A percentile compares a stretch with the other conserved stretches of the same genome.
Conservation (phyloP, 2,797 vertebrate species). For the Furcifer pardalis region DNA sequence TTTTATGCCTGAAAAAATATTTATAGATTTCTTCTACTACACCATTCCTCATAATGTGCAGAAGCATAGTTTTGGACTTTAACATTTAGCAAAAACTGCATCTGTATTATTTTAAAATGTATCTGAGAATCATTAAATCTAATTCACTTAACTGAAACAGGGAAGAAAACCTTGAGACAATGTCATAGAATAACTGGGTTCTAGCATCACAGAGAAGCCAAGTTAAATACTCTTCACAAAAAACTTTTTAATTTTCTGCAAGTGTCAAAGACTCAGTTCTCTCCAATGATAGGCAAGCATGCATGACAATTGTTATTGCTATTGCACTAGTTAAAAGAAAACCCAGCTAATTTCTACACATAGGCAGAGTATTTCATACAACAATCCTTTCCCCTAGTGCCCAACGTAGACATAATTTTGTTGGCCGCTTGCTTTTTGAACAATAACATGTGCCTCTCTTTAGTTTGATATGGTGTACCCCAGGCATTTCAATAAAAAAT, state of each 20-base stretch:
- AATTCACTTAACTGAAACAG: neutral
- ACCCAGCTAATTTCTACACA: neutral
- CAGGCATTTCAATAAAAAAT: too few relatives aligned
- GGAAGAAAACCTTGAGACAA: neutral
- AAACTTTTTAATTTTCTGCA: neutral
- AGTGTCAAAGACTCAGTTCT: neutral
- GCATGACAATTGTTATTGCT: too few relatives aligned
- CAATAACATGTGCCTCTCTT: too few relatives aligned
- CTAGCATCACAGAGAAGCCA: neutral
- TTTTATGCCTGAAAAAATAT: neutral
- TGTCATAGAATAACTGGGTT: neutral
- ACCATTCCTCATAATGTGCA: neutral
- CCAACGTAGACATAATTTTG: neutral
- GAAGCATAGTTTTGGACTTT: neutral
- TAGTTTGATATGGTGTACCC: neutral
- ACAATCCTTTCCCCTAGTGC: neutral
- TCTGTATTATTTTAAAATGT: neutral
- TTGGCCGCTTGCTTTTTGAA: too few relatives aligned
- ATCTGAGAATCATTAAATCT: neutral
- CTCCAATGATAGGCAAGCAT: too few relatives aligned
- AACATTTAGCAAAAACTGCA: neutral
- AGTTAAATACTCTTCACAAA: conserved; percentile 6
- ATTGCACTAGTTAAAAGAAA: neutral
- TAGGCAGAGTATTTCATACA: neutral
- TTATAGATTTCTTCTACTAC: neutral